Percentiles rank a stretch among this genome's conserved stretches.
These are phyloP conservation scores for Pristionchus japonicus DNA, from an alignment of 2,888 invertebrate genomes.

Conservation along the genomic window DNA sequence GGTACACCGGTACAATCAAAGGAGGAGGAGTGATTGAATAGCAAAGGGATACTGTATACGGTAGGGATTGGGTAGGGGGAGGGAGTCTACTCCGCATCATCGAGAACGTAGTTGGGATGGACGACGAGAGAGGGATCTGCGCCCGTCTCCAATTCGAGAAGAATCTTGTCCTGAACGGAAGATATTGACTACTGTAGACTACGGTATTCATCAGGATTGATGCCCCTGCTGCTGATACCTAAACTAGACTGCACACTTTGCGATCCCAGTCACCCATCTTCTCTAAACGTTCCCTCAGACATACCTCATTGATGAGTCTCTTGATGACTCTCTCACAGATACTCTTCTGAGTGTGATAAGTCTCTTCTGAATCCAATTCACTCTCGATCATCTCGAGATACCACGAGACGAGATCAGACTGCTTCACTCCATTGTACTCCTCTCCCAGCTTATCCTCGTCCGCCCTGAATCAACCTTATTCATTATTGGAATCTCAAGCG, in stretches of 20 bases:
- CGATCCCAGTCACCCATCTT: no score
- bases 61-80: neutral
- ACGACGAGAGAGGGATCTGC: conserved; percentile 91
- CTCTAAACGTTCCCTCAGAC: no score
- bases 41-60: neutral
- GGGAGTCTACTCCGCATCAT: conserved; percentile 76
- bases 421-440: conserved; percentile 67
- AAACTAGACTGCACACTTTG: no score
- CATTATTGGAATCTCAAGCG: neutral
- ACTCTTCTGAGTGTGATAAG: conserved; percentile 88
- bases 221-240: no score
- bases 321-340: conserved; percentile 94
- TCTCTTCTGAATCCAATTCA: conserved; percentile 82
- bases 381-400: conserved; percentile 91
- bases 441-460: conserved; percentile 81
- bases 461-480: conserved; percentile 62
- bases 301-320: conserved; percentile 82
- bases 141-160: conserved; percentile 78
- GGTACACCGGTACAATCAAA: neutral
- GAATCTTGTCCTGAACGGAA: conserved; percentile 42
- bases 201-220: neutral
- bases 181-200: neutral
- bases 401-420: conserved; percentile 86
- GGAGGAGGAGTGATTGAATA: neutral
- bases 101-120: conserved; percentile 94